Conservation (phyloP, 2,888 invertebrate genomes). For the Caenorhabditis uteleia region DNA sequence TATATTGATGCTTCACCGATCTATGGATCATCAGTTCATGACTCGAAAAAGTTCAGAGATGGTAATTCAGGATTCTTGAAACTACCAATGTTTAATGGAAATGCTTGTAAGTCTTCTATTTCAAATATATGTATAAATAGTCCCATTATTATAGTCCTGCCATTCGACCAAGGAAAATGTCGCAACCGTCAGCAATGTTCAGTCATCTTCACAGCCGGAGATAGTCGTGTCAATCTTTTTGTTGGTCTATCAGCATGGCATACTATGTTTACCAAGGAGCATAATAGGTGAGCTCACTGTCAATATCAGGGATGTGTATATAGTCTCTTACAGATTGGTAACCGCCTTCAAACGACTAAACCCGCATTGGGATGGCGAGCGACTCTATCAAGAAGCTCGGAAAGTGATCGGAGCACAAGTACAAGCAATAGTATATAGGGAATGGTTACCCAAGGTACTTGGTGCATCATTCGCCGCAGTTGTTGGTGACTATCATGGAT, state of each 20-base stretch:
- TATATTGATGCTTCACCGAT: slow-evolving; percentile 91
- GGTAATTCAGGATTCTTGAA: slow-evolving; percentile 63
- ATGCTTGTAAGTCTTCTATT: slow-evolving; percentile 10
- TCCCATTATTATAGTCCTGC: slow-evolving; percentile 48
- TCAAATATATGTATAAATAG: too few species aligned
- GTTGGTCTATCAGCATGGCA: slow-evolving; percentile 75
- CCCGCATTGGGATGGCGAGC: slow-evolving; percentile 91
- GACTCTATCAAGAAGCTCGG: slow-evolving; percentile 81
- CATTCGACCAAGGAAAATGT: slow-evolving; percentile 66
- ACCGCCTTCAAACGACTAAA: slow-evolving; percentile 80
- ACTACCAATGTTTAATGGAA: slow-evolving; percentile 62
- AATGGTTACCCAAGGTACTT: slow-evolving; percentile 89
- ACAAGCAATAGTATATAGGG: slow-evolving; percentile 72
- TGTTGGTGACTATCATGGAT: slow-evolving; percentile 83
- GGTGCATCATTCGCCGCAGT: slow-evolving; percentile 78
- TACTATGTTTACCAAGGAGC: slow-evolving; percentile 83
- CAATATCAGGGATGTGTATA: not conserved
- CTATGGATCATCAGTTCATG: slow-evolving; percentile 80
- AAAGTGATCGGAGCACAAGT: slow-evolving; percentile 84
- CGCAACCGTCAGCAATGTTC: slow-evolving; percentile 55
- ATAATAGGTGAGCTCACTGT: slow-evolving; percentile 75
- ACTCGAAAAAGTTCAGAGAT: slow-evolving; percentile 66
- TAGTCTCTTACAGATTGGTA: slow-evolving; percentile 77
- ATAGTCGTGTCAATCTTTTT: slow-evolving; percentile 68
- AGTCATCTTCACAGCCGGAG: slow-evolving; percentile 69